Evolutionary conservation across 2,797 vertebrate genomes (phyloP), one percentile per base, ranked within the genome.

Genomic region (Semaprochilodus insignis): DNA sequence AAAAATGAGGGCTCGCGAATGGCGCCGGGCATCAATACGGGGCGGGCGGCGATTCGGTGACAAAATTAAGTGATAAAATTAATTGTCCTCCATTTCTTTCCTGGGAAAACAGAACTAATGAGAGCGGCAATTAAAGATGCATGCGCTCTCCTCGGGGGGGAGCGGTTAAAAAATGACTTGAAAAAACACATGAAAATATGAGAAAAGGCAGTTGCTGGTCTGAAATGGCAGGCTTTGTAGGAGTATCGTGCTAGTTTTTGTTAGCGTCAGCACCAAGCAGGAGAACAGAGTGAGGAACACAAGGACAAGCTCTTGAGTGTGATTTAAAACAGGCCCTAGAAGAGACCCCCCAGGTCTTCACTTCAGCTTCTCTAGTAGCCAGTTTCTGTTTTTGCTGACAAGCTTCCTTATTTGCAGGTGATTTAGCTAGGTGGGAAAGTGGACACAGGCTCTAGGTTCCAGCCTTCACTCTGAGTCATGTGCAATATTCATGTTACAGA

Each of bases 51-150:
- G 92, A 94, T 83, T 92, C 89, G 66, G 91, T 94, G 94, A 94
- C 93, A 94, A 89, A 95, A 95, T 95, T 94, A 95, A 96, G 95
- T 94, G 94, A 95, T 95, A 93, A 95, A 96, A 95, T 96, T 92
- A 95, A 95, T 96, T 92, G 93, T 92, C 92, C 93, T 92, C 91
- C 85, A 90, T 66, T 93, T 91, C 93, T 89, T 90, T 90, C 90
- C 91, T 92, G 90, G 93, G 92, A 94, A 95, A 95, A 95, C 93
- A 95, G 94, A 94, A 95, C 94, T 95, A 95, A 95, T 94, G 94
- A 95, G 94, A 90, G 90, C 93, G 92, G 92, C 95, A 95, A 95
- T 95, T 95, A 95, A 93, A 94, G 93, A 94, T 94, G 94, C 93
- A 93, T 93, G 92, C 90, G 92, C 90, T 92, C 91, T 87, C 93